Base-by-base conservation (phyloP, 2,113 vertebrate species). In the Periophthalmus modestus region DNA sequence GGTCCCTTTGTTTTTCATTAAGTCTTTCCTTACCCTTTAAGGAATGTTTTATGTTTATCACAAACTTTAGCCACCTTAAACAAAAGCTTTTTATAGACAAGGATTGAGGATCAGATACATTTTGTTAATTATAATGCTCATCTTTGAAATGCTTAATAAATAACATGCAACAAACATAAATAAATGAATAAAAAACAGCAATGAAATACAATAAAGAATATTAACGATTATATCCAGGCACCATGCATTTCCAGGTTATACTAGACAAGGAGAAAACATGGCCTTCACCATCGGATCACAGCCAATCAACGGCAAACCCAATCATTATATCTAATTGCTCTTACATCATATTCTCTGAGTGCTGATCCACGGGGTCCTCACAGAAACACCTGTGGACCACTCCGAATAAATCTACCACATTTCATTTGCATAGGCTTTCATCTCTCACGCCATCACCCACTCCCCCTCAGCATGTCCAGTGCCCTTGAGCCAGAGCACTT, bases 401-500 rank as follows among this genome's bases (percentile, higher is more conserved):
- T 67, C 57, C n/a, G 13, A 67, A 76, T 57, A 68, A 76, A 87
- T 72, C 28, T 24, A 67, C 73, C 16, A 69, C 62, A 28, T 75
- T 62, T 73, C 21, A 83, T 82, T 80, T 84, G 72, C 78, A 84
- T 80, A 55, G 12, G 58, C 80, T 90, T 88, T 91, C 72, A 90
- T 90, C 82, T 85, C 48, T 55, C 62, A 55, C 13, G 12, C 67
- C 72, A 59, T 80, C 73, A 23, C 73, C 34, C 70, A 69, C 79
- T 28, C 58, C 68, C 67, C 72, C 54, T 12, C 70, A 69, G 73
- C 69, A 50, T 11, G 62, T 13, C 62, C 66, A 39, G 57, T 86
- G 80, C 75, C 81, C 83, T 81, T 83, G 73, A 85, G 81, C 79
- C 47, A 6, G 83, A 63, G 77, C 69, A 55, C 71, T 66, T 65